phyloP scores from a whole-genome alignment of 2,888 invertebrate species.

The Platerodrilus igneus region DNA sequence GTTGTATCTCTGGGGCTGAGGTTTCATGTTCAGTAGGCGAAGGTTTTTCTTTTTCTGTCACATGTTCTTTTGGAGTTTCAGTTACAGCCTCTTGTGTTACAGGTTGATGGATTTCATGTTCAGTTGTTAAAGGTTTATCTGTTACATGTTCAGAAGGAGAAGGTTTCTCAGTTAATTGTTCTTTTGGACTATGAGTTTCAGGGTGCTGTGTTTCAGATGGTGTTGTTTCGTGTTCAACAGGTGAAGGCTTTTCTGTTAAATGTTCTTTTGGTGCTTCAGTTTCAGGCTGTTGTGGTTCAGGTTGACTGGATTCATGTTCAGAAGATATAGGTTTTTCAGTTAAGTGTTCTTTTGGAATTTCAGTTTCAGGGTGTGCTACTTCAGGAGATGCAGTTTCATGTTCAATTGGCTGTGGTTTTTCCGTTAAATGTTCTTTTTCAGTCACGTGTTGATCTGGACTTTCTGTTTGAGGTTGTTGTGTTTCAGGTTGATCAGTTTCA shows the following conservation, averaged over 20 bases:
- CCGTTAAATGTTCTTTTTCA: too few relatives aligned
- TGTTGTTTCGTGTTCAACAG: too few relatives aligned
- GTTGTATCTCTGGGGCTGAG: too few relatives aligned
- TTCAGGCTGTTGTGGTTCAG: neutral
- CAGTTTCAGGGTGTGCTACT: neutral
- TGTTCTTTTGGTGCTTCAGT: neutral
- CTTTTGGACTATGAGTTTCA: too few relatives aligned
- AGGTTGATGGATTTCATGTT: too few relatives aligned
- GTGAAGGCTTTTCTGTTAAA: neutral
- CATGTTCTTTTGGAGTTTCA: constrained; percentile 36
- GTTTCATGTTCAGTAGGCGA: too few relatives aligned
- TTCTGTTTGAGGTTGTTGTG: neutral
- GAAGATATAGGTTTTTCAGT: neutral
- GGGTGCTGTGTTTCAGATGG: neutral
- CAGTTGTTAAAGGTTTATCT: too few relatives aligned
- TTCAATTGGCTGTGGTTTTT: too few relatives aligned
- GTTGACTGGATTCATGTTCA: neutral
- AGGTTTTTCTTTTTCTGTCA: constrained; percentile 5
- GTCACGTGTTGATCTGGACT: too few relatives aligned
- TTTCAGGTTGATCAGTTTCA: neutral
- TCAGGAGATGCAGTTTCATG: too few relatives aligned
- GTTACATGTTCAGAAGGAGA: constrained; percentile 7
- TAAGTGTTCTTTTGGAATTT: neutral
- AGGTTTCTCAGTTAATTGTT: neutral
- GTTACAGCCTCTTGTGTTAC: constrained; percentile 40